Conservation (phyloP, 2,797 vertebrate genomes). For the Scomberomorus guttatus region DNA sequence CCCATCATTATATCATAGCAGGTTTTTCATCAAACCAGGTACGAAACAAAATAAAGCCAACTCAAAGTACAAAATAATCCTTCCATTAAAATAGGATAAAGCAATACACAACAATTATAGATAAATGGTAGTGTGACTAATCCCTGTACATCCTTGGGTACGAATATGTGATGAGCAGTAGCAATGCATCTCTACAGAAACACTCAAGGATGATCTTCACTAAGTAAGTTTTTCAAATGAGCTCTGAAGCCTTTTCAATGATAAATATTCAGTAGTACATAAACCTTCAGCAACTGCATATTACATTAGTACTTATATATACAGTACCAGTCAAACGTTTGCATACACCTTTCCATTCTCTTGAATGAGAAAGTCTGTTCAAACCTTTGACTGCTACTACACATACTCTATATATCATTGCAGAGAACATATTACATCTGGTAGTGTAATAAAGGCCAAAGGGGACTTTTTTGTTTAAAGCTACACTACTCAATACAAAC, state of each 20-base stretch:
- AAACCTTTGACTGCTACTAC: too few species aligned
- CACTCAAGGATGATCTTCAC: slow-evolving; percentile 9
- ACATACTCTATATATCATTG: too few species aligned
- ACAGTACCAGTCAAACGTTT: too few species aligned
- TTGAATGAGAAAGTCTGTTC: too few species aligned
- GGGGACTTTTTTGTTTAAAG: too few species aligned
- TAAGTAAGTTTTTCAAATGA: slow-evolving; percentile 11
- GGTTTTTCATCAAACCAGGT: background rate
- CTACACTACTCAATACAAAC: too few species aligned
- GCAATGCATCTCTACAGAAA: slow-evolving; percentile 11
- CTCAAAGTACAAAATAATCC: slow-evolving; percentile 63
- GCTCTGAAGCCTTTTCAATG: background rate
- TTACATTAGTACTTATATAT: too few species aligned
- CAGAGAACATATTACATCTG: too few species aligned
- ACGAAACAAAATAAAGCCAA: slow-evolving; percentile 40
- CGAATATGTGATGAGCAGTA: slow-evolving; percentile 35
- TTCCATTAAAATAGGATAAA: slow-evolving; percentile 57
- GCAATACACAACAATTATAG: slow-evolving; percentile 54
- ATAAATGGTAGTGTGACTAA: slow-evolving; percentile 70
- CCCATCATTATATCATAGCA: background rate
- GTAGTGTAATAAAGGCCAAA: too few species aligned
- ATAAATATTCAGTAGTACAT: background rate
- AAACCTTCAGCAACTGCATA: background rate
- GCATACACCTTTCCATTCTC: too few species aligned
- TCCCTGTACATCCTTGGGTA: slow-evolving; percentile 57